phyloP scores from a whole-genome alignment of 1,140 invertebrate species.

The Camponotus floridanus region DNA sequence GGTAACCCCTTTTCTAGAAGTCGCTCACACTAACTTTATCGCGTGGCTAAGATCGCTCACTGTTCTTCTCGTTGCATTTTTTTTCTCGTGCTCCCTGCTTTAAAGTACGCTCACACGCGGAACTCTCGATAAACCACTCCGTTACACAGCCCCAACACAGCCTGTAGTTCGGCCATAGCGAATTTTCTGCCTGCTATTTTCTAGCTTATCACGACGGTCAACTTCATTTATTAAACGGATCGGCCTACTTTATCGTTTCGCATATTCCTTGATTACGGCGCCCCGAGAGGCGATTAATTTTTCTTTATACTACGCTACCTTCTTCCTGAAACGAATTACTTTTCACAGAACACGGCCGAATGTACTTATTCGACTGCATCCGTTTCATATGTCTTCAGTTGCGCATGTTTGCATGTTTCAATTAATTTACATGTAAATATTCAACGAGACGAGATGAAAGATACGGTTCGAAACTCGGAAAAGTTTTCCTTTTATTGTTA shows the following conservation, averaged over 20 bases:
- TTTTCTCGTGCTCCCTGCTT: slow-evolving; percentile 3
- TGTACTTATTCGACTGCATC: slow-evolving; percentile 13
- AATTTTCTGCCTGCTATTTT: slow-evolving; percentile 64
- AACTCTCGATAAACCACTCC: slow-evolving; percentile 53
- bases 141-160: slow-evolving; percentile 6
- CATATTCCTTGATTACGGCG: slow-evolving; percentile 43
- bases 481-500: neutral
- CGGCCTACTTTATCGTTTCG: slow-evolving; percentile 54
- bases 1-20: slow-evolving; percentile 62
- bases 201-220: slow-evolving; percentile 54
- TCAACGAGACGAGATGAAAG: neutral
- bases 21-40: slow-evolving; percentile 60
- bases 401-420: neutral
- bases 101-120: slow-evolving; percentile 48
- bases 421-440: slow-evolving; percentile 17
- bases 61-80: slow-evolving; percentile 53
- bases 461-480: neutral
- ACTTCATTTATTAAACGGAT: slow-evolving; percentile 71
- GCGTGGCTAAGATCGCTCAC: slow-evolving; percentile 53
- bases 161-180: slow-evolving; percentile 13
- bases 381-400: neutral
- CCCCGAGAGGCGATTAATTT: slow-evolving; percentile 64
- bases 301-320: slow-evolving; percentile 46
- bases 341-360: neutral
- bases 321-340: neutral